A percentile compares a stretch with the other conserved stretches of the same genome.
Conservation (phyloP, 2,113 vertebrate genomes). For the Mustela lutreola region DNA sequence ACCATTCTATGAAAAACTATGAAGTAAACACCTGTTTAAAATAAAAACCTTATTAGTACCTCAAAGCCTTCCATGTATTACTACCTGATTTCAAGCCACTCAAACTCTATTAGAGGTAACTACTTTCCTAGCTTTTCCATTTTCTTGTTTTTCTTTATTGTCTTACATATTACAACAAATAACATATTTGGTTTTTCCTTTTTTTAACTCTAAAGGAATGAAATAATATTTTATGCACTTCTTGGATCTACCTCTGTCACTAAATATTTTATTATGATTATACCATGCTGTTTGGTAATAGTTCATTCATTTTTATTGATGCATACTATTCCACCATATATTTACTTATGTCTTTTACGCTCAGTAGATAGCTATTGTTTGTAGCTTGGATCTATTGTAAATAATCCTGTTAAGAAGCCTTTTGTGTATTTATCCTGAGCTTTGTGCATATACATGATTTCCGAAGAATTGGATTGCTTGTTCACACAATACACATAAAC, state of each 20-base stretch:
- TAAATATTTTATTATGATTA: background rate
- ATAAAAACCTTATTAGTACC: background rate
- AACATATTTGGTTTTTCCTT: background rate
- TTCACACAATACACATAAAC: background rate
- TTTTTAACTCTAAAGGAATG: background rate
- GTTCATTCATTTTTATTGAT: background rate
- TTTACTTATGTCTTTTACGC: slow-evolving; percentile 6
- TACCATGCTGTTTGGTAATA: background rate
- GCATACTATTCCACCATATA: background rate
- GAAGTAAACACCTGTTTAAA: background rate
- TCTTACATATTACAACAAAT: background rate
- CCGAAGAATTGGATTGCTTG: background rate
- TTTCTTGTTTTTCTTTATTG: background rate
- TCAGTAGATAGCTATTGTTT: background rate
- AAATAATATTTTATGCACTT: background rate
- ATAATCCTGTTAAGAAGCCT: background rate
- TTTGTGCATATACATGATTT: background rate
- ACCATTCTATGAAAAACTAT: background rate
- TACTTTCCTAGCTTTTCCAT: background rate
- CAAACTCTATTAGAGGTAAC: background rate
- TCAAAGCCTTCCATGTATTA: background rate
- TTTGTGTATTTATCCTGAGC: background rate
- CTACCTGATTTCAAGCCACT: background rate
- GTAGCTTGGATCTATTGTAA: background rate
- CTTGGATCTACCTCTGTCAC: background rate